Evolutionary conservation across 2,888 invertebrate species (phyloP).

Genomic region (Hyposoter dolosus): DNA sequence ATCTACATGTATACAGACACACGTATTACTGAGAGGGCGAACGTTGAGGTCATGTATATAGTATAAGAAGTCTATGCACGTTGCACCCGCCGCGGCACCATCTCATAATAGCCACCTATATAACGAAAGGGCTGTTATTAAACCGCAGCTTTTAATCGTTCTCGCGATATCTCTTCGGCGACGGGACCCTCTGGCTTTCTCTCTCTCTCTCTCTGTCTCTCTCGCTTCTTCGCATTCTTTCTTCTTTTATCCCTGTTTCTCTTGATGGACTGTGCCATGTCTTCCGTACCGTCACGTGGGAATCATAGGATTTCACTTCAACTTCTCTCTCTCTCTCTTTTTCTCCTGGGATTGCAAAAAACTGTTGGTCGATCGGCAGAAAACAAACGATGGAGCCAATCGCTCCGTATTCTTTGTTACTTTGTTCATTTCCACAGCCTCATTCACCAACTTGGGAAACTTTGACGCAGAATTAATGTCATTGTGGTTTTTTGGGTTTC

Average conservation of each 20-base stretch:
- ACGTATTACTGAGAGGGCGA: slow-evolving; percentile 29
- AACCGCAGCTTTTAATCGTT: slow-evolving; percentile 81
- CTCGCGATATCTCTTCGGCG: slow-evolving; percentile 71
- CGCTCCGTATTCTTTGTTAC: background rate
- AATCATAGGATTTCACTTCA: slow-evolving; percentile 62
- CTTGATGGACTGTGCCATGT: slow-evolving; percentile 50
- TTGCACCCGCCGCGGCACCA: slow-evolving; percentile 64
- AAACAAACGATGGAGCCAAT: slow-evolving; percentile 6
- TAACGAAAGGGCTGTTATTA: slow-evolving; percentile 80
- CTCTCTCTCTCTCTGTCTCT: slow-evolving; percentile 24
- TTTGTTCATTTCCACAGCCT: background rate
- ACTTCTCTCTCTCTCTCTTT: slow-evolving; percentile 4
- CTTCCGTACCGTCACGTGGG: slow-evolving; percentile 64
- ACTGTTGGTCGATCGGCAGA: background rate
- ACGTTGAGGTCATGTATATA: slow-evolving; percentile 58
- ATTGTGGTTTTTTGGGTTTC: background rate
- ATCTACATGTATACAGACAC: background rate
- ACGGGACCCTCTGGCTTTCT: slow-evolving; percentile 42
- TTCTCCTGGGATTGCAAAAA: background rate
- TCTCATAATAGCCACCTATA: slow-evolving; percentile 78
- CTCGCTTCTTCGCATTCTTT: background rate
- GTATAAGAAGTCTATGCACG: slow-evolving; percentile 63
- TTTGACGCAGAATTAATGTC: background rate
- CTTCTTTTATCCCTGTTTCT: slow-evolving; percentile 6
- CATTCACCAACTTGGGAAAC: background rate